Evolutionary conservation across 2,113 vertebrate genomes (phyloP), one percentile per base, ranked within the genome.

Genomic region (Sigmodon hispidus): DNA sequence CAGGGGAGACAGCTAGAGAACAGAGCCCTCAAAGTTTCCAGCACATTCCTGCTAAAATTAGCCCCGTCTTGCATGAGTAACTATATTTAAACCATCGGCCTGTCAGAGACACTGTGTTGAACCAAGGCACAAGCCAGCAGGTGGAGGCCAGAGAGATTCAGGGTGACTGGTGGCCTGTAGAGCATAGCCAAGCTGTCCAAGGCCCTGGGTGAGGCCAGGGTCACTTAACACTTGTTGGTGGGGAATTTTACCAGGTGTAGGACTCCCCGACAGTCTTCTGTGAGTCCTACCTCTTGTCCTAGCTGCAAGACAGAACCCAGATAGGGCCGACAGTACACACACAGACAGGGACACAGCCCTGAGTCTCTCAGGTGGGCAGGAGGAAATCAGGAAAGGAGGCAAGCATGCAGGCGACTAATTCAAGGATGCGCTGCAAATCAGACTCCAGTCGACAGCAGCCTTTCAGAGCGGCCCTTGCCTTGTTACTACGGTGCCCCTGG

Each of bases 41-140:
- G 97, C 92, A 89, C 97, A 97, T 97, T 97, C 97, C 96, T 96
- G 96, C 97, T 98, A 98, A 98, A 98, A 97, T 98, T 98, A 98
- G 96, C 90, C 94, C 87, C 22, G 17, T 96, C 97, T 96, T 97
- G 94, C 81, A 43, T 96, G 77, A 36, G 61, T 76, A 93, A 43
- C 96, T 98, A 97, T 98, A 98, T 98, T 98, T 98, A 98, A 98
- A 97, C 95, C 90, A 48, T 59, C 45, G 97, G 97, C 88, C 93
- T 98, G 97, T 97, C 97, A 97, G 96, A 97, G 95, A 73, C 85
- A 45, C 93, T 31, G 95, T 0, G 63, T 85, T 75, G 85, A 6
- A 40, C 79, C 34, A 70, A 70, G 13, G 96, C 91, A 93, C 96
- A 83, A 36, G 57, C 77, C 87, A 57, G 94, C 7, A 0, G 85